Percentiles rank a stretch among this genome's conserved stretches.
These are phyloP conservation scores for Myotis davidii DNA, from an alignment of 2,113 vertebrate genomes.

Conservation along the genomic window DNA sequence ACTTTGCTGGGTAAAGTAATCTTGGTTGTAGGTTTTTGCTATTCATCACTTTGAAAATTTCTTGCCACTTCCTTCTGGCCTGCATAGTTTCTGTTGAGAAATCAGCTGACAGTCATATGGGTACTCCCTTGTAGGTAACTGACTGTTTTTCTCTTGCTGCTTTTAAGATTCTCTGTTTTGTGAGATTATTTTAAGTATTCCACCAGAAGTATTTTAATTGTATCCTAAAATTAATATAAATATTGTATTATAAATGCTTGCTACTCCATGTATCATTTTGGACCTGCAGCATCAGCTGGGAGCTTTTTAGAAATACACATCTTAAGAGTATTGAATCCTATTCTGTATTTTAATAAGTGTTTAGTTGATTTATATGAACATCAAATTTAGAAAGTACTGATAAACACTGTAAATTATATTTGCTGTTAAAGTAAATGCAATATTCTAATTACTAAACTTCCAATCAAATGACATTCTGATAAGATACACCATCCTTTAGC, in stretches of 20 bases:
- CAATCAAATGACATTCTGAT: not conserved
- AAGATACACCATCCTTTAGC: not conserved
- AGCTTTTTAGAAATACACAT: constrained; percentile 38
- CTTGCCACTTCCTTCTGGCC: too few species aligned
- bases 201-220: not conserved
- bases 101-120: too few species aligned
- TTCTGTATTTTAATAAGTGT: constrained; percentile 33
- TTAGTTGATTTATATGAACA: not conserved
- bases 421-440: not conserved
- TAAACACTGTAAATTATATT: constrained; percentile 24
- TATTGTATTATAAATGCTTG: not conserved
- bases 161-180: not conserved
- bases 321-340: not conserved
- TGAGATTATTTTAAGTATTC: not conserved
- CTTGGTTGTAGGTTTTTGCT: too few species aligned
- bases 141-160: too few species aligned
- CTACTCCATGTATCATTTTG: not conserved
- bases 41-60: too few species aligned
- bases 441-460: not conserved
- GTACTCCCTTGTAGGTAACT: too few species aligned
- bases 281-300: not conserved
- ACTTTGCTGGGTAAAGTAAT: too few species aligned
- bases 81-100: too few species aligned
- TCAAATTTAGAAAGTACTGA: constrained; percentile 35
- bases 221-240: not conserved